Evolutionary conservation across 2,797 vertebrate species (phyloP).

Genomic region (Microchirus variegatus): DNA sequence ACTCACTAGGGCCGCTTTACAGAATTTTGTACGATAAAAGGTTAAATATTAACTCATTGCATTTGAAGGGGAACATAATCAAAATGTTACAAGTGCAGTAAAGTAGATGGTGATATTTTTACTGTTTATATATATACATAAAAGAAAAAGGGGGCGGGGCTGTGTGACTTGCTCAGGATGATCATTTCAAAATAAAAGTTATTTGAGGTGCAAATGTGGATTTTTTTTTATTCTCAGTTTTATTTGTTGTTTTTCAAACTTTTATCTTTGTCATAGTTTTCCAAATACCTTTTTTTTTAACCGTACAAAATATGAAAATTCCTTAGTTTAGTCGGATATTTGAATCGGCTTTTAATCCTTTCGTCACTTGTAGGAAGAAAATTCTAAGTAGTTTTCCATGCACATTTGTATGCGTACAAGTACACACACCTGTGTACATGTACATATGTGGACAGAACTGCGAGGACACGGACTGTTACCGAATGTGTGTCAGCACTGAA

Average conservation of each 20-base stretch:
- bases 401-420: too few relatives aligned
- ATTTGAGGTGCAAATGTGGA: constrained; percentile 31
- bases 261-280: too few relatives aligned
- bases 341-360: not conserved
- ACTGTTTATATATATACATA: constrained; percentile 15
- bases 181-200: constrained; percentile 60
- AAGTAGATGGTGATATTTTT: constrained; percentile 11
- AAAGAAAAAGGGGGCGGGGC: constrained; percentile 16
- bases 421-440: not conserved
- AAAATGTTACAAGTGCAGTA: constrained; percentile 1
- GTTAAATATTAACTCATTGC: too few relatives aligned
- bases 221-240: not conserved
- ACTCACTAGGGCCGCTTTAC: too few relatives aligned
- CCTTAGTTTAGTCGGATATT: too few relatives aligned
- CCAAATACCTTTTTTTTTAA: too few relatives aligned
- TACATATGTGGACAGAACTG: not conserved
- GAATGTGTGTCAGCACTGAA: constrained; percentile 23
- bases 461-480: not conserved
- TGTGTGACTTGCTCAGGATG: constrained; percentile 45
- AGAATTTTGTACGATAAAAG: too few relatives aligned
- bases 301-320: too few relatives aligned
- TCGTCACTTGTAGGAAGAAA: too few relatives aligned
- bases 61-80: constrained; percentile 4
- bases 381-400: not conserved
- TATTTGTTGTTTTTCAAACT: not conserved